These are phyloP conservation scores for Isoperla grammatica DNA, from an alignment of 2,888 invertebrate genomes.

Conservation along the genomic window DNA sequence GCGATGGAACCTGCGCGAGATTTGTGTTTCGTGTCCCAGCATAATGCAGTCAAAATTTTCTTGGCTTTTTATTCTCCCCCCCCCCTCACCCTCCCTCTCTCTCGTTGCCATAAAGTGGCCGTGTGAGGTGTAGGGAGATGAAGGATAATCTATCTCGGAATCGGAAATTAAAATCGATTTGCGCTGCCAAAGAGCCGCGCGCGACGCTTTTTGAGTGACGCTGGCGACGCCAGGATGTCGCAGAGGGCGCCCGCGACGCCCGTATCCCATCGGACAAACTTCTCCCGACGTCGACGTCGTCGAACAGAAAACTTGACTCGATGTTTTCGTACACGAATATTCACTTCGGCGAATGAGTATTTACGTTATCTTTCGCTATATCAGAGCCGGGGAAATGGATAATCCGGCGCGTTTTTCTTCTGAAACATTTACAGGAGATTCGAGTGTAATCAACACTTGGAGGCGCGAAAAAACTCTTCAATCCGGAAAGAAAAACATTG, in stretches of 20 bases:
- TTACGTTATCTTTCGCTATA: not conserved
- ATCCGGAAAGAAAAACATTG: too few relatives aligned
- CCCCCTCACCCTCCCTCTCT: conserved; percentile 1
- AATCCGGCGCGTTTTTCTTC: not conserved
- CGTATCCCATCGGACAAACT: not conserved
- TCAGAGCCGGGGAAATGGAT: not conserved
- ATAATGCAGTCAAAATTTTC: conserved; percentile 4
- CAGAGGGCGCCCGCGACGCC: conserved; percentile 19
- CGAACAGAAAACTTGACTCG: conserved; percentile 15
- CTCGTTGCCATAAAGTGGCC: conserved; percentile 22
- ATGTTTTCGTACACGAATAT: conserved; percentile 15
- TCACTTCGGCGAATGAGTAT: conserved; percentile 1
- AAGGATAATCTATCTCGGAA: conserved; percentile 31
- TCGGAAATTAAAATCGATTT: conserved; percentile 33
- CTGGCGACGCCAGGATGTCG: conserved; percentile 28
- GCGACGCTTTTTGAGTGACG: conserved; percentile 25
- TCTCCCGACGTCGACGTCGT: not conserved
- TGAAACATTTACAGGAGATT: conserved; percentile 1
- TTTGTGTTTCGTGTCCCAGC: not conserved
- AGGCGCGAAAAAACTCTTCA: too few relatives aligned
- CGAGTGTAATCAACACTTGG: not conserved
- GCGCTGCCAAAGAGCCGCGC: conserved; percentile 24
- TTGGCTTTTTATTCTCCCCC: not conserved
- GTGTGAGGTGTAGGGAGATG: conserved; percentile 22
- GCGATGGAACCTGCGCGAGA: not conserved